phyloP scores from a whole-genome alignment of 2,113 vertebrate genomes.

The Galeopterus variegatus region DNA sequence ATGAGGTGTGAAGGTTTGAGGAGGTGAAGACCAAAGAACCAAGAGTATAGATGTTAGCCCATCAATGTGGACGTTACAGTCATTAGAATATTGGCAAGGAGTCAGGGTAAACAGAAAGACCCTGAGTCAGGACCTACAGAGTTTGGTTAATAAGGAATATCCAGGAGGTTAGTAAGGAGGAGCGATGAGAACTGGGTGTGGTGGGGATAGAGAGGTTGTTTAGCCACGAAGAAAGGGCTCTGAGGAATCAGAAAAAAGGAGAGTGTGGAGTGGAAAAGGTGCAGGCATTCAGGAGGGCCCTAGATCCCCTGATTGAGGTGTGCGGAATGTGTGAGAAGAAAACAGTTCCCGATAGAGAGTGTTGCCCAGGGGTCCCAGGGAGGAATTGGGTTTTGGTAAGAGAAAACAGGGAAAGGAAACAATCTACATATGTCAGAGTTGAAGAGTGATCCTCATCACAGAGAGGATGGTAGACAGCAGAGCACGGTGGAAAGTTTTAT shows the following conservation, averaged over 20 bases:
- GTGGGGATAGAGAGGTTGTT: background rate
- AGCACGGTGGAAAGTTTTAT: background rate
- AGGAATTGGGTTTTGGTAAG: background rate
- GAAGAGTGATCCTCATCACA: too few species aligned
- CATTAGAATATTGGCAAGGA: too few species aligned
- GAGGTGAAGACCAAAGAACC: background rate
- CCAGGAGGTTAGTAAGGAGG: background rate
- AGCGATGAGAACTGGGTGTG: background rate
- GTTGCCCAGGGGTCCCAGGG: too few species aligned
- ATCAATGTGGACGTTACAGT: background rate
- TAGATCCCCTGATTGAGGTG: background rate
- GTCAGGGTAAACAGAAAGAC: background rate
- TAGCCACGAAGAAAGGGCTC: background rate
- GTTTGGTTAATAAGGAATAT: background rate
- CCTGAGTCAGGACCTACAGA: background rate
- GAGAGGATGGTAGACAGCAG: too few species aligned
- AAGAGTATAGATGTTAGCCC: background rate
- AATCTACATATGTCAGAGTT: background rate
- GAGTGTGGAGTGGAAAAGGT: background rate
- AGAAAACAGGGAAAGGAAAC: background rate
- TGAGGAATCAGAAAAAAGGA: background rate
- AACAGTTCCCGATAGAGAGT: background rate
- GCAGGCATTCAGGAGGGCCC: background rate
- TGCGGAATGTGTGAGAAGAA: background rate
- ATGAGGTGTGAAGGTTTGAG: background rate